phyloP scores from a whole-genome alignment of 2,888 invertebrate genomes.

The Leistus spinibarbis region DNA sequence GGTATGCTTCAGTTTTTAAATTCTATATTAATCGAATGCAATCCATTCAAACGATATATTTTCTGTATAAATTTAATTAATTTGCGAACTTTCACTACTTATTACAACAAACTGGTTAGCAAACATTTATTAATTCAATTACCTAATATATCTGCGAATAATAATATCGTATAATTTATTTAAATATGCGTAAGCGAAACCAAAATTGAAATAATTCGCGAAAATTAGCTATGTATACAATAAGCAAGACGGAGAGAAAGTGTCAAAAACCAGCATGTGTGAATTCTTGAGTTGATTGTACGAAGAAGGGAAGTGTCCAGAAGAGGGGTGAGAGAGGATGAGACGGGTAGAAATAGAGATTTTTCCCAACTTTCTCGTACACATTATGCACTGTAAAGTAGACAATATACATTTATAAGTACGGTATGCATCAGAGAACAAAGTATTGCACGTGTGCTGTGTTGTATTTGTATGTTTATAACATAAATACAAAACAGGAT shows the following conservation, averaged over 20 bases:
- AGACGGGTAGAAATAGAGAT: not conserved
- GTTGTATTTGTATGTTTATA: not conserved
- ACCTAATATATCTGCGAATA: too few relatives aligned
- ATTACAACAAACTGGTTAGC: too few relatives aligned
- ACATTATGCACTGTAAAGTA: not conserved
- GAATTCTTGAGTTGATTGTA: not conserved
- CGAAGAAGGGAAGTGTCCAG: not conserved
- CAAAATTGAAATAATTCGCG: not conserved
- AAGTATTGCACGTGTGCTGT: not conserved
- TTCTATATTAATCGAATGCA: too few relatives aligned
- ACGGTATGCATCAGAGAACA: not conserved
- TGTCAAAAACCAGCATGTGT: slow-evolving; percentile 10
- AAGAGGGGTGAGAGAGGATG: not conserved
- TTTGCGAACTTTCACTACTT: too few relatives aligned
- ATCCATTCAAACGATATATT: too few relatives aligned
- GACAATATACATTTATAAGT: slow-evolving; percentile 2
- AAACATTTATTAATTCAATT: too few relatives aligned
- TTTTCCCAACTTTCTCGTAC: slow-evolving; percentile 4
- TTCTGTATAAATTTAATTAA: too few relatives aligned
- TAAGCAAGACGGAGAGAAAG: not conserved
- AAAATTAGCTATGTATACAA: not conserved
- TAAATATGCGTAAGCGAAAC: too few relatives aligned
- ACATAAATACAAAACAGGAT: not conserved
- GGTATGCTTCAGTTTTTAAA: too few relatives aligned
- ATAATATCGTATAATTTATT: too few relatives aligned